These are phyloP conservation scores for Geophilus truncorum DNA, from an alignment of 2,888 invertebrate genomes.

Conservation along the genomic window DNA sequence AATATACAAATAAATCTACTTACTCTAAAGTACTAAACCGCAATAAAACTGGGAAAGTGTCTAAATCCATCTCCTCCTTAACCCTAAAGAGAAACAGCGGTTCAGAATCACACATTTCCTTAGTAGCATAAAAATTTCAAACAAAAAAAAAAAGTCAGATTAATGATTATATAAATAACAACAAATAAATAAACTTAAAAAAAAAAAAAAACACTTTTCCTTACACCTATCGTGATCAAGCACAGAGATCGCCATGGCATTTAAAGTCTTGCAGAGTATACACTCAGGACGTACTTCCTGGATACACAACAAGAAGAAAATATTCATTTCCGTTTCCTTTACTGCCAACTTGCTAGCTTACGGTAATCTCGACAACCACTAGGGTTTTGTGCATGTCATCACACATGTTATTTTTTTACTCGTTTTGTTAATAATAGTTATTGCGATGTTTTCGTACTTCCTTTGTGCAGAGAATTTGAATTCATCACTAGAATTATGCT, in stretches of 20 bases:
- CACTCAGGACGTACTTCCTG: constrained; percentile 20
- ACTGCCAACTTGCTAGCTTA: not conserved
- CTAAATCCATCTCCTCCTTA: constrained; percentile 12
- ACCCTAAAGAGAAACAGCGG: not conserved
- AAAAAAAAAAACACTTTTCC: not conserved
- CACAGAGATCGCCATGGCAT: not conserved
- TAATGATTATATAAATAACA: not conserved
- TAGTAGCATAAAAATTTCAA: not conserved
- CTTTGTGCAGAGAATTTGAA: too few relatives aligned
- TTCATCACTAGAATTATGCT: too few relatives aligned
- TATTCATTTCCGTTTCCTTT: constrained; percentile 22
- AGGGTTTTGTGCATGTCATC: not conserved
- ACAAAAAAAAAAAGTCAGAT: not conserved
- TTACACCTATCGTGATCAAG: not conserved
- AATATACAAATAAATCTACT: not conserved
- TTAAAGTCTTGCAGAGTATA: not conserved
- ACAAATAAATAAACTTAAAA: not conserved
- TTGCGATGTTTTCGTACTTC: too few relatives aligned
- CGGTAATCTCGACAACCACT: not conserved
- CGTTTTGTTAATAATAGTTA: too few relatives aligned
- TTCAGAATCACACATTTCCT: not conserved
- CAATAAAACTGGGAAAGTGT: constrained; percentile 16
- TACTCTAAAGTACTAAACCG: constrained; percentile 18
- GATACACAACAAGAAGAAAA: constrained; percentile 12
- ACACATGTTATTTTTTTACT: too few relatives aligned